phyloP scores from a whole-genome alignment of 2,113 vertebrate genomes.

The Gorilla gorilla region DNA sequence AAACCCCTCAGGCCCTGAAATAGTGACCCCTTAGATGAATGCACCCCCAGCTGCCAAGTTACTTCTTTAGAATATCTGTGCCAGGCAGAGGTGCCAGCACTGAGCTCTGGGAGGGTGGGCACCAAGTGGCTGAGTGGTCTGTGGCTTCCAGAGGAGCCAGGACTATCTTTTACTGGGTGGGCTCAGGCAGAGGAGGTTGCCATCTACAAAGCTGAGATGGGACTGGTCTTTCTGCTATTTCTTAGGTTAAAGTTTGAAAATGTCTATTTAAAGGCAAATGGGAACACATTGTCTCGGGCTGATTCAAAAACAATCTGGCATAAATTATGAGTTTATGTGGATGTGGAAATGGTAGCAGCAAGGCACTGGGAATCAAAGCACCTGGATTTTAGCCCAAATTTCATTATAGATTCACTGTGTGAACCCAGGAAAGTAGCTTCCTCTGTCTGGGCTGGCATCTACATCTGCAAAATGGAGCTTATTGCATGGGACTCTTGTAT shows the following conservation, averaged over 20 bases:
- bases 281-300: background rate
- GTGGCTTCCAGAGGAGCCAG: background rate
- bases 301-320: background rate
- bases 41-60: background rate
- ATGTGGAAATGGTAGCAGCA: background rate
- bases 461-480: constrained; percentile 6
- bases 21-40: constrained; percentile 50
- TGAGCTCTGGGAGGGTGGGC: background rate
- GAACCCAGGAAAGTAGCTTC: background rate
- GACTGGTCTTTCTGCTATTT: background rate
- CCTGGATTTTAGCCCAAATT: background rate
- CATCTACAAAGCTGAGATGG: background rate
- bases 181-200: background rate
- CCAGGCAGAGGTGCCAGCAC: background rate
- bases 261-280: constrained; percentile 43
- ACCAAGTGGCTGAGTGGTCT: background rate
- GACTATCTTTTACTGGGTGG: background rate
- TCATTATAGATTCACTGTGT: background rate
- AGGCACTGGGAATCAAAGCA: background rate
- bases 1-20: constrained; percentile 34
- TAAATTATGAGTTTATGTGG: constrained; percentile 19
- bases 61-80: constrained; percentile 13
- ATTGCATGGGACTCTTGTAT: background rate
- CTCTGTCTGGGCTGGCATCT: background rate
- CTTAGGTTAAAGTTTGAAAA: constrained; percentile 44